phyloP scores from a whole-genome alignment of 2,888 invertebrate species.

The Drosophila limbata region DNA sequence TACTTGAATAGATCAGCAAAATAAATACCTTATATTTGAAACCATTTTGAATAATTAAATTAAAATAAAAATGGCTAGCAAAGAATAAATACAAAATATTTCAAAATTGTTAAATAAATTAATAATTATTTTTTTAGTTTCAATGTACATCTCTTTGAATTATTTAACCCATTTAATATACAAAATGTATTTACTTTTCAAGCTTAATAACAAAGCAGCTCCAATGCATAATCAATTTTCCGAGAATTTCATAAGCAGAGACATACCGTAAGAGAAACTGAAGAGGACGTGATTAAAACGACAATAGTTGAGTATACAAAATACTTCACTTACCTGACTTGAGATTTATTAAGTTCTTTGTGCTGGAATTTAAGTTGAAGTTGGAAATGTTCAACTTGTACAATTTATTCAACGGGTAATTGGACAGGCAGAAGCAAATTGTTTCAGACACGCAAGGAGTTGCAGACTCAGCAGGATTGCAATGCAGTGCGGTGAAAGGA shows the following conservation, averaged over 20 bases:
- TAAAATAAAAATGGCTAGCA: no score
- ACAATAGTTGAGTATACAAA: background rate
- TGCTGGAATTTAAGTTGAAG: background rate
- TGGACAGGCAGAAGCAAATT: slow-evolving; percentile 26
- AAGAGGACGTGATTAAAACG: background rate
- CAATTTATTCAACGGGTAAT: slow-evolving; percentile 14
- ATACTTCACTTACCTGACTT: slow-evolving; percentile 30
- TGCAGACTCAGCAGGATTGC: slow-evolving; percentile 10
- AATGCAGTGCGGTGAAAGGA: background rate
- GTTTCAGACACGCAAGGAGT: slow-evolving; percentile 18
- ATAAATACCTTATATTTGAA: no score
- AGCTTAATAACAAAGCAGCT: no score
- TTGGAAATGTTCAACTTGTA: background rate
- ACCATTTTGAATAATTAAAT: no score
- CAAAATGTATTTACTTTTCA: background rate
- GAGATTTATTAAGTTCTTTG: background rate
- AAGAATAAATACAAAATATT: no score
- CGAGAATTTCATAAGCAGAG: background rate
- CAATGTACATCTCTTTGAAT: background rate
- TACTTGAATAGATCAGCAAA: no score
- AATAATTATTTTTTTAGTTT: no score
- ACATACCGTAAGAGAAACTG: background rate
- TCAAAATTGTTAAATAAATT: background rate
- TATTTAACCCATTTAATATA: background rate
- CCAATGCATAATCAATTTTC: background rate